Conservation (phyloP, 2,797 vertebrate genomes). For the Megalops cyprinoides region DNA sequence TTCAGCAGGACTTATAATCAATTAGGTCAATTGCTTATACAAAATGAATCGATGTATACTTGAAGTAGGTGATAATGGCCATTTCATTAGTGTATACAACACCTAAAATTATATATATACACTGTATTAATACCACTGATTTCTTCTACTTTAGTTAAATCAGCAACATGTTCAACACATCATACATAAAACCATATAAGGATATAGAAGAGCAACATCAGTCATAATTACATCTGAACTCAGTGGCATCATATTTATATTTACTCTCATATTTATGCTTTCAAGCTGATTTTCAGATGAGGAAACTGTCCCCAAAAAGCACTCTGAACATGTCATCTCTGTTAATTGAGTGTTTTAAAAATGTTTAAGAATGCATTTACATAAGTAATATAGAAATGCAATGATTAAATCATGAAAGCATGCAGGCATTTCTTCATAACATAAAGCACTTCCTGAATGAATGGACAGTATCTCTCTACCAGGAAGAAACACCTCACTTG, state of each 20-base stretch:
- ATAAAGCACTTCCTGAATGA: too few relatives aligned
- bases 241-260: background rate
- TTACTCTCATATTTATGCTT: too few relatives aligned
- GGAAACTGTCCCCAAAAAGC: too few relatives aligned
- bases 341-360: too few relatives aligned
- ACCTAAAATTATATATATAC: too few relatives aligned
- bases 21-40: background rate
- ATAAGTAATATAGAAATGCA: background rate
- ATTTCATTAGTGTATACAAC: background rate
- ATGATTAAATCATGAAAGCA: conserved; percentile 1
- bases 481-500: too few relatives aligned
- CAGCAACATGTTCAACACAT: background rate
- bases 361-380: too few relatives aligned
- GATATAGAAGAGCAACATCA: background rate
- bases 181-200: background rate
- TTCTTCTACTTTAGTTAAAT: background rate
- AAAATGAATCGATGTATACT: background rate
- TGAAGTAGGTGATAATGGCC: background rate
- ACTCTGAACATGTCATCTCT: too few relatives aligned
- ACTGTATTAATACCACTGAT: background rate
- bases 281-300: too few relatives aligned
- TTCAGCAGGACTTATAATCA: background rate
- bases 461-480: too few relatives aligned
- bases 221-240: background rate
- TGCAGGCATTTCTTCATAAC: too few relatives aligned